Evolutionary conservation across 2,113 vertebrate genomes (phyloP), one percentile per base, ranked within the genome.

Genomic region (Microtus richardsoni): DNA sequence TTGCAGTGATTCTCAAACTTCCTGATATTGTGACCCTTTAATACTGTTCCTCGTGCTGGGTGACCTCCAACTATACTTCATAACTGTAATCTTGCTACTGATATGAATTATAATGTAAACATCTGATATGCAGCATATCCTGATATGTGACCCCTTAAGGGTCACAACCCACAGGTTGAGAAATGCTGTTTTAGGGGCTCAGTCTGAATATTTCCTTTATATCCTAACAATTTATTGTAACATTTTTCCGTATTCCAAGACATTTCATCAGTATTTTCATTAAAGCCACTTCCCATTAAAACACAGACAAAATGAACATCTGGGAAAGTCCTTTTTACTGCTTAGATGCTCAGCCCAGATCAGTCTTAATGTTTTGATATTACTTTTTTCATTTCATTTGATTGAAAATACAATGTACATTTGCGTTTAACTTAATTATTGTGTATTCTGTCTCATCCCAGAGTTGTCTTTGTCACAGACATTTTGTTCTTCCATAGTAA

Each of bases 201-300:
- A 44, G 39, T 73, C 30, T 83, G 10, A 64, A 64, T 80, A 84
- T 88, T 92, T 89, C 73, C 70, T 78, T 64, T 80, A 71, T 41
- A 83, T 10, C 2, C 36, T 71, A 62, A 84, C 4, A 14, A 82
- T 71, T 84, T 94, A 47, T 66, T 85, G 12, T 49, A 71, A 93
- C 82, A 92, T 85, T 75, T 93, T 88, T 54, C 8, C n/a, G 74
- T 54, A 77, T 26, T 52, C 47, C 52, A 80, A 87, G n/a, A 95
- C 44, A 24, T 77, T 64, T 62, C 3, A 71, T 71, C 7, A 71
- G 44, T 66, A 91, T 62, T 95, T 87, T 83, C 41, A 89, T 52
- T 73, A 79, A 92, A 91, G 89, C 33, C 16, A 91, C 26, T 33
- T 95, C 3, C 26, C 49, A 89, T 75, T 93, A 68, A 83, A 52